These are phyloP conservation scores for Chaetops frenatus DNA, from an alignment of 2,113 vertebrate genomes.

Conservation along the genomic window DNA sequence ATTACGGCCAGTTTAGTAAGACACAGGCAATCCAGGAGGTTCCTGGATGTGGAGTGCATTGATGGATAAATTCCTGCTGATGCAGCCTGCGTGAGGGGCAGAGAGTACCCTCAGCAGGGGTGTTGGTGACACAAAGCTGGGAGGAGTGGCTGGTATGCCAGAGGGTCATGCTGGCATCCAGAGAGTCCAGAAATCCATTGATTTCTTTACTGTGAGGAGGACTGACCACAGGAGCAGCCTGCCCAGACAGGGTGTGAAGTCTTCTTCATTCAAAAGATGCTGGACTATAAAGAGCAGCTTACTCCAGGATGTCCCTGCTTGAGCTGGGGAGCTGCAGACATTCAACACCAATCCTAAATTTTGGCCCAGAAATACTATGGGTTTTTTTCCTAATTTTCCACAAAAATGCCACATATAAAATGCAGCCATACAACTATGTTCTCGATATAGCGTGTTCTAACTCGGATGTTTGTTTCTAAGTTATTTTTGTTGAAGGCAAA, in stretches of 20 bases:
- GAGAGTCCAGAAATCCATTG: neutral
- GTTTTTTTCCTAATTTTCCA: neutral
- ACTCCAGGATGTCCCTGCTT: neutral
- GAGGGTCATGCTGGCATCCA: neutral
- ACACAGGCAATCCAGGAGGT: neutral
- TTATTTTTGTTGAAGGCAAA: neutral
- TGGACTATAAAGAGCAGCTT: neutral
- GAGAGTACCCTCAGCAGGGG: neutral
- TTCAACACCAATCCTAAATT: neutral
- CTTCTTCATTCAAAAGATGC: neutral
- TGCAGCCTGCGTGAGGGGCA: neutral
- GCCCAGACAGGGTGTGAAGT: neutral
- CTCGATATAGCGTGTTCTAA: fast-evolving
- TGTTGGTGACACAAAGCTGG: neutral
- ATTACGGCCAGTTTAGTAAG: fast-evolving
- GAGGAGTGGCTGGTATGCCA: neutral
- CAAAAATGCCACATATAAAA: neutral
- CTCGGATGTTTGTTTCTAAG: neutral
- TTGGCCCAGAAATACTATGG: neutral
- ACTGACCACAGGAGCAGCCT: neutral
- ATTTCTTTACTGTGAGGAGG: neutral
- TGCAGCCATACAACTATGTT: neutral
- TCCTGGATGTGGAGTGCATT: neutral
- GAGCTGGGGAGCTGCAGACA: neutral
- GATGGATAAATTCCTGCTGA: neutral